Evolutionary conservation across 2,888 invertebrate species (phyloP), one percentile per base, ranked within the genome.

Genomic region (Agrochola lota): DNA sequence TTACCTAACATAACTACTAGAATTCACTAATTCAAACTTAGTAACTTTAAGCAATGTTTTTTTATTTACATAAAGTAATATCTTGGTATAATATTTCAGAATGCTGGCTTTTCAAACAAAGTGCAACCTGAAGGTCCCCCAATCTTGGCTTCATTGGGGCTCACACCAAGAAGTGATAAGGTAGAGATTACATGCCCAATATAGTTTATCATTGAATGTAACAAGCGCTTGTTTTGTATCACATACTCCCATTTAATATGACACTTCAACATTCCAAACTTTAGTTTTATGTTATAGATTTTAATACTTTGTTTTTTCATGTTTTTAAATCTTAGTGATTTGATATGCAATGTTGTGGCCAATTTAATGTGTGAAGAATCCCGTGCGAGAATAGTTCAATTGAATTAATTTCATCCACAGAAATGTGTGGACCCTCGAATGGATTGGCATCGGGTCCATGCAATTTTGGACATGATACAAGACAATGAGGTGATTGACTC

Each of bases 131-230:
- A 96, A 92, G 97, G 97, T 63, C 97, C 97, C 64, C 97, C 97
- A 68, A 97, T 97, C 88, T 93, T 97, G 94, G 96, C 97, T 83
- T 97, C 97, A 62, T 85, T 97, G 92, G 97, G 97, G 73, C 96
- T 97, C 87, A 97, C 97, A 89, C 97, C 97, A 72, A 94, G 96
- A 90, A 97, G 96, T 95, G 97, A 97, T 94, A 97, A 97, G 97
- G 97, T 97, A 95, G 92, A 92, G 91, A 94, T 94, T 92, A 86
- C 68, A 83, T 78, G 64, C 74, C 75, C 80, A 85, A 85, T 78
- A 76, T 78, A 81, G 77, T 83, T 88, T 90, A 90, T 88, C 87
- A 83, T 30, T 85, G 71, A 76, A 81, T 81, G 62, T 77, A 81
- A 84, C 86, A 83, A 85, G 74, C 71, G 63, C 73, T 85, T 84